Percentiles rank a stretch among this genome's conserved stretches.
Conservation (phyloP, 2,113 vertebrate species). For the Petaurus breviceps region DNA sequence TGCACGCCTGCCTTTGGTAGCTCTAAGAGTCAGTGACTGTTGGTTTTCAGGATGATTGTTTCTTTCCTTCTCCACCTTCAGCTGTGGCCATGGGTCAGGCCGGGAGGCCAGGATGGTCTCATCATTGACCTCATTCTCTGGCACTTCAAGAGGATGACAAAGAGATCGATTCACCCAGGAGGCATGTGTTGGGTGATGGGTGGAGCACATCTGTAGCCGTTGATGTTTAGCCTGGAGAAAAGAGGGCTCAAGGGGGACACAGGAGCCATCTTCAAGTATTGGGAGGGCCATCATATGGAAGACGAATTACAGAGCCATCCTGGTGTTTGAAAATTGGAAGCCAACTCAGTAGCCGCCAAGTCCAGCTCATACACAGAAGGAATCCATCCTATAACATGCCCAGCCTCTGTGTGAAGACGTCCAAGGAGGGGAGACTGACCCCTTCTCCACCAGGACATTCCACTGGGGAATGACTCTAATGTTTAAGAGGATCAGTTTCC, state of each 20-base stretch:
- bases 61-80: neutral
- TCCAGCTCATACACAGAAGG: neutral
- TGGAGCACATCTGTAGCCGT: neutral
- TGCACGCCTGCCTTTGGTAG: neutral
- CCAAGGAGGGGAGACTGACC: neutral
- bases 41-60: neutral
- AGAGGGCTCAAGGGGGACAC: neutral
- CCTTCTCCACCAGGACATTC: neutral
- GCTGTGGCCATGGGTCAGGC: conserved; percentile 16
- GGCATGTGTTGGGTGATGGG: conserved; percentile 23
- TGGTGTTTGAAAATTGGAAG: neutral
- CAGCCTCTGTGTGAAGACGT: neutral
- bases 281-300: neutral
- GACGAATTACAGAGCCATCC: neutral
- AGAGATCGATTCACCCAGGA: conserved; percentile 28
- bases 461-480: neutral
- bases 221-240: neutral
- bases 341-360: neutral
- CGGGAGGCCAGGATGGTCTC: conserved; percentile 39
- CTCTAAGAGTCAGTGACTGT: neutral
- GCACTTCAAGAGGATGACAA: conserved; percentile 53
- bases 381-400: neutral
- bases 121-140: conserved; percentile 59
- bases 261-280: neutral
- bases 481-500: neutral